A percentile compares a stretch with the other conserved stretches of the same genome.
These are phyloP conservation scores for Thymelicus acteon DNA, from an alignment of 2,888 invertebrate genomes.

Conservation along the genomic window DNA sequence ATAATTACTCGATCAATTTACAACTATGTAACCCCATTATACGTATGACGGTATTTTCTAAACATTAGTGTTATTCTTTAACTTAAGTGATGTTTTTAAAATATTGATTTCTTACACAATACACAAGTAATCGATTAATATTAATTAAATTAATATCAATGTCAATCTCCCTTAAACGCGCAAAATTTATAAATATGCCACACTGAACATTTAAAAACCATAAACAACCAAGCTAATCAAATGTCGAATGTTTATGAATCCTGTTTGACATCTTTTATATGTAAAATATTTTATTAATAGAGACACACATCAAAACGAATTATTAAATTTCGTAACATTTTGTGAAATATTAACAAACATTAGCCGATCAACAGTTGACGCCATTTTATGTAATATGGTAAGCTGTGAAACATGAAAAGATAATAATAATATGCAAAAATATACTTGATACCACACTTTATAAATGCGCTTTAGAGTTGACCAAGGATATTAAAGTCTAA, in stretches of 20 bases:
- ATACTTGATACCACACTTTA: neutral
- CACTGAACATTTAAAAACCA: constrained; percentile 26
- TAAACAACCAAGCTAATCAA: constrained; percentile 34
- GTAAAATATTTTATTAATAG: neutral
- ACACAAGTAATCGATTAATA: too few relatives aligned
- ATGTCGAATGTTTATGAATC: constrained; percentile 26
- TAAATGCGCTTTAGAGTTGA: neutral
- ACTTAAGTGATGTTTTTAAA: too few relatives aligned
- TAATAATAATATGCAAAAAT: neutral
- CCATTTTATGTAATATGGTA: too few relatives aligned
- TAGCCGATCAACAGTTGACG: too few relatives aligned
- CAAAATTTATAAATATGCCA: constrained; percentile 2
- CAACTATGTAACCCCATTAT: too few relatives aligned
- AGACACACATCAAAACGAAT: neutral
- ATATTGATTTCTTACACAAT: too few relatives aligned
- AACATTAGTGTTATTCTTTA: too few relatives aligned
- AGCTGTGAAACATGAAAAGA: neutral
- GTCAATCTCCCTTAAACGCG: neutral
- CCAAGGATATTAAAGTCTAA: neutral
- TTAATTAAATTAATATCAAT: neutral
- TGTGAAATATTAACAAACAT: neutral
- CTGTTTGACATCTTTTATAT: neutral
- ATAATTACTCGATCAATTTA: too few relatives aligned
- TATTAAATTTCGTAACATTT: neutral
- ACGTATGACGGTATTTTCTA: too few relatives aligned